phyloP scores from a whole-genome alignment of 2,113 vertebrate genomes.

The Zosterops borbonicus region DNA sequence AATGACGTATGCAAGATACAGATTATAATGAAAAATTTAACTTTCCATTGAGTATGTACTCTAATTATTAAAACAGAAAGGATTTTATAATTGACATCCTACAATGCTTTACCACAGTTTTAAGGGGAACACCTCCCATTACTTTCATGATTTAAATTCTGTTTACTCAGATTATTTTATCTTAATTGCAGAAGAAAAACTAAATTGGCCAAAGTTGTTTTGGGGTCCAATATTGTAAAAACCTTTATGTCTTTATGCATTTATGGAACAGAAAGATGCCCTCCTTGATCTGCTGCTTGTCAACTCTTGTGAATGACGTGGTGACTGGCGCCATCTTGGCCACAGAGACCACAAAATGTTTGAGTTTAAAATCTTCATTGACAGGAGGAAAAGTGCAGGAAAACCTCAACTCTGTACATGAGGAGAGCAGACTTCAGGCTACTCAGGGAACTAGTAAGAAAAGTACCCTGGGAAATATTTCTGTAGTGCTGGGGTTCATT shows the following conservation, averaged over 20 bases:
- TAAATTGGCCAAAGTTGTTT: not conserved
- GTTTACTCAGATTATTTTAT: not conserved
- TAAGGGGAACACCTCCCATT: not conserved
- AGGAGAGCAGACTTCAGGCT: not conserved
- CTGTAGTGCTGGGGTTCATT: not conserved
- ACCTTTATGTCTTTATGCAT: not conserved
- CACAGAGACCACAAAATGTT: not conserved
- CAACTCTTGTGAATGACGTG: rapidly evolving
- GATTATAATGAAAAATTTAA: not conserved
- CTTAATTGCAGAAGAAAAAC: not conserved
- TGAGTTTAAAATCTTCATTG: not conserved
- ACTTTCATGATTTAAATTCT: not conserved
- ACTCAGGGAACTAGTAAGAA: not conserved
- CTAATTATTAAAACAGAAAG: not conserved
- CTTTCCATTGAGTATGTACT: not conserved
- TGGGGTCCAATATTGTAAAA: not conserved
- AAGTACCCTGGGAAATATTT: not conserved
- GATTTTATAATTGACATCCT: not conserved
- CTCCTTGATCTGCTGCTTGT: not conserved
- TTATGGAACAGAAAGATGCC: not conserved
- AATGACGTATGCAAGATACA: not conserved
- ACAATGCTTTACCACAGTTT: not conserved
- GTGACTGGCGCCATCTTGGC: not conserved
- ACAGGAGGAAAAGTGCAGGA: not conserved
- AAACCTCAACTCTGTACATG: not conserved